Evolutionary conservation across 1,140 invertebrate genomes (phyloP), one percentile per base, ranked within the genome.

Genomic region (Hylaeus volcanicus): DNA sequence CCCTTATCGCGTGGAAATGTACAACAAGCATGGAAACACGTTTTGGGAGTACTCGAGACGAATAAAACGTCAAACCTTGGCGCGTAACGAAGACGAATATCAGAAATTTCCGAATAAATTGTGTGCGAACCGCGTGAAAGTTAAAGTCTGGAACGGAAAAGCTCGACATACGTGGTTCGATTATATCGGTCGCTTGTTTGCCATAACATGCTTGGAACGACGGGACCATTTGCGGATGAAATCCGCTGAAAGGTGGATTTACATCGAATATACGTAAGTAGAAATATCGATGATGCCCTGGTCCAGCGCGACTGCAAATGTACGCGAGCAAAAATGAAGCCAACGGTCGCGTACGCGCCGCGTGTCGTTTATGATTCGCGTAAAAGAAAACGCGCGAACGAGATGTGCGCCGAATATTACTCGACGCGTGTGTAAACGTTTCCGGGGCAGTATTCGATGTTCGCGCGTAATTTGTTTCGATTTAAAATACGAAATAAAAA

Each of bases 121-220:
- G 45, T 1, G 4, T 45, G 26, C 48, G 14, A 1, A 37, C 37
- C 41, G 1, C 48, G 15, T 11, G 48, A n/a, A 37, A 68, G 8
- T 48, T 12, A 5, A 51, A n/a, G 48, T 76, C 48, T 5, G 14
- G 11, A 11, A 9, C 37, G 14, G 55, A 66, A 1, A 1, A 12
- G 48, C 9, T 11, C 45, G 51, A 15, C 56, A 48, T 65, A 48
- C 6, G 6, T 41, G 26, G 26, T 12, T 73, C 41, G 48, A 71
- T 39, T 43, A 26, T 1, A 70, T 71, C 66, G 37, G 39, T 8
- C 48, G 56, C 45, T 77, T 66, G 26, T 79, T 79, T 79, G 77
- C 73, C 77, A 58, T 58, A 58, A 74, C 58, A 53, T 4, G n/a
- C 4, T 48, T 37, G 11, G 37, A 15, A 14, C 11, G n/a, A 45